Conservation (phyloP, 2,888 invertebrate genomes). For the Phragmatobia fuliginosa region DNA sequence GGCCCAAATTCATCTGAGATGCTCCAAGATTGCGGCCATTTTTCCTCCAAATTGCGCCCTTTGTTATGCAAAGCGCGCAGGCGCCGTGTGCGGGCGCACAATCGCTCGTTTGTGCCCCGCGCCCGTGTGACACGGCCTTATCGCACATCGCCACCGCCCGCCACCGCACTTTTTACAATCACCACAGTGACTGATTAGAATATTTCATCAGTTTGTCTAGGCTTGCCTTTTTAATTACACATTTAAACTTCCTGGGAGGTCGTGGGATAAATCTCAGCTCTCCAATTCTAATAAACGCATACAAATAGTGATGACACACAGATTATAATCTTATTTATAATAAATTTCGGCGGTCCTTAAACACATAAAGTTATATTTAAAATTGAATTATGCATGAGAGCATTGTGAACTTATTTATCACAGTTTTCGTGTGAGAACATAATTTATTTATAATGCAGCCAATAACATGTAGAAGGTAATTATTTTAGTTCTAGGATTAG, state of each 20-base stretch:
- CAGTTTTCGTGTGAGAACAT: neutral
- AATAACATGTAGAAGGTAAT: neutral
- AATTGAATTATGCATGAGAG: neutral
- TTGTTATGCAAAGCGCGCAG: constrained; percentile 85
- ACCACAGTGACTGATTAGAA: constrained; percentile 81
- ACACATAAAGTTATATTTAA: neutral
- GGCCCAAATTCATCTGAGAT: constrained; percentile 68
- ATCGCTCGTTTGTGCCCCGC: constrained; percentile 76
- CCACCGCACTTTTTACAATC: constrained; percentile 77
- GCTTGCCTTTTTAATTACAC: constrained; percentile 71
- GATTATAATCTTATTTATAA: constrained; percentile 43
- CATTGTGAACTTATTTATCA: neutral
- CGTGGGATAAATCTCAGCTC: constrained; percentile 49
- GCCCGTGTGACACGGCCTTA: constrained; percentile 79
- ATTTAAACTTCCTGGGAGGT: constrained; percentile 64
- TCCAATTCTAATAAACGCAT: constrained; percentile 22
- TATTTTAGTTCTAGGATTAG: neutral
- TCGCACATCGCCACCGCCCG: constrained; percentile 71
- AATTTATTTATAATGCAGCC: neutral
- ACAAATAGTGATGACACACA: constrained; percentile 32
- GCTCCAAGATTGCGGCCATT: constrained; percentile 80
- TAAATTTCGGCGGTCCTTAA: constrained; percentile 18
- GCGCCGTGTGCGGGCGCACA: constrained; percentile 84
- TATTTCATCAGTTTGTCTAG: constrained; percentile 79
- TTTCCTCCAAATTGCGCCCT: constrained; percentile 85